Base-by-base conservation (phyloP, 2,113 vertebrate genomes). In the Rallus limicola region DNA sequence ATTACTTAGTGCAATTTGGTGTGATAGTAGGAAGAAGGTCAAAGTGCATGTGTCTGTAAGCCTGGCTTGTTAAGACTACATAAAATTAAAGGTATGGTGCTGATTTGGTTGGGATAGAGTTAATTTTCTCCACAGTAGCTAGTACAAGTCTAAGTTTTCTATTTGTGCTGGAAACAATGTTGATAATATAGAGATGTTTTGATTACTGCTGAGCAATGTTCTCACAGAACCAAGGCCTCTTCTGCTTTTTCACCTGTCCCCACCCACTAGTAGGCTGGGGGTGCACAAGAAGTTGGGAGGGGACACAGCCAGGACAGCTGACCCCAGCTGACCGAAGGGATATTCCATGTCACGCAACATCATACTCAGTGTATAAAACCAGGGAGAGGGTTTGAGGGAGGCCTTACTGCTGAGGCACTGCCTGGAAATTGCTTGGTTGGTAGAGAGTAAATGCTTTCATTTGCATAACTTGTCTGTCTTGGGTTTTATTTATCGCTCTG, bases 341-440 rank as follows among this genome's bases (percentile, higher is more conserved):
- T 42, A 50, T 50, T 50, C 48, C 48, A 50, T 24, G 24, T 23
- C 23, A 48, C 9, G 20, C 46, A 48, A 48, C 46, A 48, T 48
- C 46, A 48, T 48, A 48, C 46, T 48, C 46, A 48, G 20, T 16
- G 20, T 48, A 10, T n/a, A 70, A 60, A 81, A 26, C 52, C 15
- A 53, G 52, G 52, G 25, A 13, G 13, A 15, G 25, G 15, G 50
- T 21, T 24, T 52, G 8, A 24, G 24, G 21, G 13, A 7, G 25
- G 25, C 14, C 36, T 36, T 36, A 25, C 25, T 53, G 52, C 52
- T 53, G 24, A 53, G 13, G 52, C 24, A 53, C 24, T 53, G 52
- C 24, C 25, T 53, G 52, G 52, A 25, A 16, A 40, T 16, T 4
- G 5, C 8, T 25, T 1, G 0, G 7, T 62, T 33, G 6, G 9